phyloP scores from a whole-genome alignment of 2,113 vertebrate genomes.

The Phoenicopterus ruber region DNA sequence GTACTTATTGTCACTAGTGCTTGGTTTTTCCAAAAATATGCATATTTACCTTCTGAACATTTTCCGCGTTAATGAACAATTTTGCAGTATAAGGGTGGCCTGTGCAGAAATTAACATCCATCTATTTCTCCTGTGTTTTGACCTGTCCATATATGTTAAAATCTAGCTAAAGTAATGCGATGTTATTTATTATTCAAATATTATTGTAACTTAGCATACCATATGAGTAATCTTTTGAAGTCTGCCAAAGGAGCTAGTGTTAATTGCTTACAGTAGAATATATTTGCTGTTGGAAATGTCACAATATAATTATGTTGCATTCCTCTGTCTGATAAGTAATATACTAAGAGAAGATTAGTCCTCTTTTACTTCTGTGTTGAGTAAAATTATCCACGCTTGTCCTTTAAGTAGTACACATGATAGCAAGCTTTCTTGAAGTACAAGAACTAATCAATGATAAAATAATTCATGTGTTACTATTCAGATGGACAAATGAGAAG shows the following conservation, averaged over 20 bases:
- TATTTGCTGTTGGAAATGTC: conserved; percentile 75
- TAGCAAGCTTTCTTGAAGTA: conserved; percentile 4
- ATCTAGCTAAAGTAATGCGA: neutral
- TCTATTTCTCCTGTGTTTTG: conserved; percentile 8
- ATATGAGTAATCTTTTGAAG: conserved; percentile 64
- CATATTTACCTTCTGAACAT: neutral
- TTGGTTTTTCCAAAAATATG: neutral
- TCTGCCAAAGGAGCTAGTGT: conserved; percentile 64
- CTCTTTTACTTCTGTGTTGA: conserved; percentile 3
- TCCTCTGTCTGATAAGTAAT: conserved; percentile 65
- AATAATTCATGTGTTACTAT: neutral
- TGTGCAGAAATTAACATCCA: neutral
- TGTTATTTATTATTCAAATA: conserved; percentile 54
- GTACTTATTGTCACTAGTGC: neutral
- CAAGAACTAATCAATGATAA: neutral
- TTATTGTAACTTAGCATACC: conserved; percentile 40
- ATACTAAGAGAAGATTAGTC: conserved; percentile 58
- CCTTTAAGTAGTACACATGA: neutral
- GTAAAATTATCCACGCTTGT: neutral
- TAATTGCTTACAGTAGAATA: conserved; percentile 72
- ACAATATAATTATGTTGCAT: conserved; percentile 69
- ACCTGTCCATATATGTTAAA: neutral
- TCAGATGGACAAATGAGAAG: neutral
- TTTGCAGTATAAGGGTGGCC: neutral
- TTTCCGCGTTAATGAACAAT: neutral